These are phyloP conservation scores for Eonycteris spelaea DNA, from an alignment of 2,113 vertebrate species.

Conservation along the genomic window DNA sequence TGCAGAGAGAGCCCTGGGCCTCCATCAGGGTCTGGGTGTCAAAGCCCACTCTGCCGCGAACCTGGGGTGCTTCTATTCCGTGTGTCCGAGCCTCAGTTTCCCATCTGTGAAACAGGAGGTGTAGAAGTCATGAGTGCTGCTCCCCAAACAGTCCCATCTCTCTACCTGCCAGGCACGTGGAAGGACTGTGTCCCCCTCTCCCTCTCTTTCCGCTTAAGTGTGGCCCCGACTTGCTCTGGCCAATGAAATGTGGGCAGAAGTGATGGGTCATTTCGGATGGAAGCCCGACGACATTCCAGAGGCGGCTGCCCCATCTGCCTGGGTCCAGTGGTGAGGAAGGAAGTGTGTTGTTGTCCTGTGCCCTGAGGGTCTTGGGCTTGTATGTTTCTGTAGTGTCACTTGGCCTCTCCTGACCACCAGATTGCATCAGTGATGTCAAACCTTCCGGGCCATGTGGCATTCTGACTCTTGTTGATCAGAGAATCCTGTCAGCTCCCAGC, in stretches of 20 bases:
- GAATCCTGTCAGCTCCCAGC: not conserved
- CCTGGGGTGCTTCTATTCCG: not conserved
- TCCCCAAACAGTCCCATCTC: not conserved
- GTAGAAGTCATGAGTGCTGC: too few species aligned
- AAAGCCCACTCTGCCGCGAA: fast-evolving
- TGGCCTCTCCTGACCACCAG: not conserved
- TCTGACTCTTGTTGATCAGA: not conserved
- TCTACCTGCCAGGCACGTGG: not conserved
- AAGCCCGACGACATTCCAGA: not conserved
- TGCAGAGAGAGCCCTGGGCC: not conserved
- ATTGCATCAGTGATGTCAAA: fast-evolving
- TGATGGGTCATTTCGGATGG: not conserved
- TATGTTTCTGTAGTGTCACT: not conserved
- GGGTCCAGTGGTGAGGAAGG: not conserved
- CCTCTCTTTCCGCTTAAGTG: not conserved
- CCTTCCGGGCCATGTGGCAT: fast-evolving
- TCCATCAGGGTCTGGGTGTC: not conserved
- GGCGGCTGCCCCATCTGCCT: not conserved
- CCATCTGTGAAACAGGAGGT: not conserved
- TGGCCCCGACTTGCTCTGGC: not conserved
- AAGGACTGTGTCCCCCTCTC: too few species aligned
- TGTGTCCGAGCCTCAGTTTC: not conserved
- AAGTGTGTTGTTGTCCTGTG: not conserved
- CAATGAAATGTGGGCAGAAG: not conserved
- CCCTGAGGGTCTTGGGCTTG: not conserved